These are phyloP conservation scores for Gymnodraco acuticeps DNA, from an alignment of 2,797 vertebrate genomes.

Conservation along the genomic window DNA sequence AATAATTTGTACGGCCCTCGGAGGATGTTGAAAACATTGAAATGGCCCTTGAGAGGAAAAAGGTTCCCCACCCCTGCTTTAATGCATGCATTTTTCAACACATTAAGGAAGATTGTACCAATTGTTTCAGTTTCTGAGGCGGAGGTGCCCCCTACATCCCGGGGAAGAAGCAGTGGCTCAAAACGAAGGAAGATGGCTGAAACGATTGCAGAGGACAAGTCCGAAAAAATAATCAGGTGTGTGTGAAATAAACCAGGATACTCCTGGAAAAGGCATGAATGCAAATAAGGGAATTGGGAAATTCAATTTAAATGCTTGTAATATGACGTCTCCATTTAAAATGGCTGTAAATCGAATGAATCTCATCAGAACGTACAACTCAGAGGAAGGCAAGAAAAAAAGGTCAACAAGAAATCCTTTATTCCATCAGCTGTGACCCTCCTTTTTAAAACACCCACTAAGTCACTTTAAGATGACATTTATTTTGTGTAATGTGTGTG, in stretches of 20 bases:
- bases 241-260: conserved; percentile 3
- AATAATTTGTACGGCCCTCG: too few relatives aligned
- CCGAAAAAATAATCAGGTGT: conserved; percentile 68
- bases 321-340: neutral
- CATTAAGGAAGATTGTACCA: neutral
- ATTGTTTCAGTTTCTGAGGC: conserved; percentile 58
- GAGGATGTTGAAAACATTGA: too few relatives aligned
- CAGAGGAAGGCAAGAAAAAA: neutral
- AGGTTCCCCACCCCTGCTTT: too few relatives aligned
- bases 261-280: neutral
- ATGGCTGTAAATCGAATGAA: neutral
- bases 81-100: neutral
- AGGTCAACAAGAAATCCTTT: too few relatives aligned
- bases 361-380: neutral
- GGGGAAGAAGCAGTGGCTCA: conserved; percentile 73
- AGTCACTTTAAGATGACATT: too few relatives aligned
- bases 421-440: too few relatives aligned
- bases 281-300: neutral
- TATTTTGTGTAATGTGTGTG: too few relatives aligned
- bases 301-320: neutral
- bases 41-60: too few relatives aligned
- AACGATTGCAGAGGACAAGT: conserved; percentile 40
- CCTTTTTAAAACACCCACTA: too few relatives aligned
- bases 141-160: conserved; percentile 53
- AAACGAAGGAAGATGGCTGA: conserved; percentile 67